A percentile compares a stretch with the other conserved stretches of the same genome.
Evolutionary conservation across 1,140 invertebrate genomes (phyloP).

Genomic region (Aphaenogaster floridana): DNA sequence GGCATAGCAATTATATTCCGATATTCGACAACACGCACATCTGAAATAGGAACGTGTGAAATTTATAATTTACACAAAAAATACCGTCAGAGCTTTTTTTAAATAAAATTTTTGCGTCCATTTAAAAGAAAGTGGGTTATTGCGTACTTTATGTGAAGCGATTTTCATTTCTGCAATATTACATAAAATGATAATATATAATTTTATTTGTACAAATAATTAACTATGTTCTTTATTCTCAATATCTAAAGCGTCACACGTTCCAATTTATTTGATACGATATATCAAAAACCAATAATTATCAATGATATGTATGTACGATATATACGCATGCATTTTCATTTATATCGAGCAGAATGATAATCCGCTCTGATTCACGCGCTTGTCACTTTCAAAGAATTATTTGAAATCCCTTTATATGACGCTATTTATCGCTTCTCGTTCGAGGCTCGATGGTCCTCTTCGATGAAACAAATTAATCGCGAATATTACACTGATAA

Average conservation of each 20-base stretch:
- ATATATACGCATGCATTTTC: slow-evolving; percentile 12
- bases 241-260: not conserved
- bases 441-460: slow-evolving; percentile 37
- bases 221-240: slow-evolving; percentile 46
- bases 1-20: slow-evolving; percentile 37
- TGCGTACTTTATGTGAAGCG: not conserved
- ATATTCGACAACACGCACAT: not conserved
- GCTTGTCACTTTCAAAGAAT: slow-evolving; percentile 55
- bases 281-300: slow-evolving; percentile 55
- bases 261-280: slow-evolving; percentile 19
- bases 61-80: slow-evolving; percentile 3
- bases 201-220: slow-evolving; percentile 41
- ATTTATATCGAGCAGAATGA: slow-evolving; percentile 44
- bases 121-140: not conserved
- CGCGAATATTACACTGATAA: slow-evolving; percentile 56
- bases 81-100: not conserved
- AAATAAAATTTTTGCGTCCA: not conserved
- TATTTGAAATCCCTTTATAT: slow-evolving; percentile 56
- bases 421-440: slow-evolving; percentile 45
- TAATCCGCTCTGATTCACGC: slow-evolving; percentile 57
- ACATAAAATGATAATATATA: slow-evolving; percentile 24
- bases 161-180: not conserved
- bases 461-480: slow-evolving; percentile 57
- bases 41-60: not conserved
- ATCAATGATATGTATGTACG: not conserved